Percentiles rank a stretch among this genome's conserved stretches.
These are phyloP conservation scores for Catharus minimus DNA, from an alignment of 2,113 vertebrate genomes.

Conservation along the genomic window DNA sequence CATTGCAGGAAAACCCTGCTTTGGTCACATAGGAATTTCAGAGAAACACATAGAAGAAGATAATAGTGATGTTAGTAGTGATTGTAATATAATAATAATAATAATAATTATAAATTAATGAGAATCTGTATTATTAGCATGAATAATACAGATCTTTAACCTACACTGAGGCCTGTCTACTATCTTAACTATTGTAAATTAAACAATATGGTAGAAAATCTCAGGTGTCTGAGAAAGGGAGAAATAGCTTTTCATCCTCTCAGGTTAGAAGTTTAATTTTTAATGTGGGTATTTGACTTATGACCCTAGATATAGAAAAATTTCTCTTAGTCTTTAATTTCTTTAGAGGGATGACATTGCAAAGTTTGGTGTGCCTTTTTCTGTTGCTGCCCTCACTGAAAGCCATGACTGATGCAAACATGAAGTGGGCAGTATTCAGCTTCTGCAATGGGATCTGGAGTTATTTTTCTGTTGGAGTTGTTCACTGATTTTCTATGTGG, in stretches of 20 bases:
- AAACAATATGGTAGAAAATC: not conserved
- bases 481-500: not conserved
- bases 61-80: no score
- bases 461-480: not conserved
- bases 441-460: not conserved
- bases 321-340: not conserved
- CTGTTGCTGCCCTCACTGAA: not conserved
- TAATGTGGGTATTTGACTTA: not conserved
- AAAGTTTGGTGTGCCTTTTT: rapidly evolving
- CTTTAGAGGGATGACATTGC: not conserved
- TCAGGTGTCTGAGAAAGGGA: not conserved
- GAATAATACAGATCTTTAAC: not conserved
- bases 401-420: not conserved
- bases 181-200: not conserved
- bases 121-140: not conserved
- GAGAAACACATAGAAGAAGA: not conserved
- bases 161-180: not conserved
- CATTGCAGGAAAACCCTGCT: rapidly evolving
- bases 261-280: not conserved
- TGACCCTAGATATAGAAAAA: not conserved
- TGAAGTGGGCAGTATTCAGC: not conserved
- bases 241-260: not conserved
- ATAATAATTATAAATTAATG: no score
- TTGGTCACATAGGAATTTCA: not conserved
- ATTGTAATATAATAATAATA: no score